These are phyloP conservation scores for Argya squamiceps DNA, from an alignment of 2,797 vertebrate species.

Conservation along the genomic window DNA sequence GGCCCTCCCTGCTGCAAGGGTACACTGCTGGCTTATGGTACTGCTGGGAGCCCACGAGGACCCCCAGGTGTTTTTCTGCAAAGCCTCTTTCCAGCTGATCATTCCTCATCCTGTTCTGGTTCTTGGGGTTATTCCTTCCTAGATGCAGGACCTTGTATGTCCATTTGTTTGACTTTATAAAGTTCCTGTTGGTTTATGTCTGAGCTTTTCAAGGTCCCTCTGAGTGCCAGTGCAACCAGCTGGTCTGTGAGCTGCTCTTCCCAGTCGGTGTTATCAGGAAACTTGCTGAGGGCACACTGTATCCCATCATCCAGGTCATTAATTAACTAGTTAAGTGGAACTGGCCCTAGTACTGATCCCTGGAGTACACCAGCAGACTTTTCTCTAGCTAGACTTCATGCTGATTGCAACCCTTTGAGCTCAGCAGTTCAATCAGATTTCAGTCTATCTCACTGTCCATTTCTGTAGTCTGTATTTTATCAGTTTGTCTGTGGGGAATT, in stretches of 20 bases:
- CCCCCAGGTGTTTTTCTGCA: background rate
- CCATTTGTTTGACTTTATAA: background rate
- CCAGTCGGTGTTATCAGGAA: background rate
- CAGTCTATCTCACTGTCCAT: background rate
- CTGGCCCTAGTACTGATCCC: background rate
- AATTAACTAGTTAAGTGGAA: background rate
- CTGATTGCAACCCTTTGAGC: background rate
- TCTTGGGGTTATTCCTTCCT: background rate
- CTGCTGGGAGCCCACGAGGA: background rate
- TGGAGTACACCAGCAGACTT: background rate
- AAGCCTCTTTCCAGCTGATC: background rate
- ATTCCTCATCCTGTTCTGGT: background rate
- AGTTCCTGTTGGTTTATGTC: background rate
- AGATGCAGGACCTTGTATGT: background rate
- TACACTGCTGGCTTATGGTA: background rate
- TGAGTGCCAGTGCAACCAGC: background rate
- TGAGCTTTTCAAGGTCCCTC: background rate
- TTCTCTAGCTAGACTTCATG: background rate
- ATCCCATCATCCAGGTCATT: background rate
- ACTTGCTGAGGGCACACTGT: background rate
- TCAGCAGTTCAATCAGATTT: background rate
- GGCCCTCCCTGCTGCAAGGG: background rate
- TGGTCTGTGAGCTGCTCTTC: background rate
- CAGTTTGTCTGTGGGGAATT: background rate
- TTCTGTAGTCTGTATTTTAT: background rate